Base-by-base conservation (phyloP, 1,140 invertebrate genomes). In the Leptestheria dahalacensis region DNA sequence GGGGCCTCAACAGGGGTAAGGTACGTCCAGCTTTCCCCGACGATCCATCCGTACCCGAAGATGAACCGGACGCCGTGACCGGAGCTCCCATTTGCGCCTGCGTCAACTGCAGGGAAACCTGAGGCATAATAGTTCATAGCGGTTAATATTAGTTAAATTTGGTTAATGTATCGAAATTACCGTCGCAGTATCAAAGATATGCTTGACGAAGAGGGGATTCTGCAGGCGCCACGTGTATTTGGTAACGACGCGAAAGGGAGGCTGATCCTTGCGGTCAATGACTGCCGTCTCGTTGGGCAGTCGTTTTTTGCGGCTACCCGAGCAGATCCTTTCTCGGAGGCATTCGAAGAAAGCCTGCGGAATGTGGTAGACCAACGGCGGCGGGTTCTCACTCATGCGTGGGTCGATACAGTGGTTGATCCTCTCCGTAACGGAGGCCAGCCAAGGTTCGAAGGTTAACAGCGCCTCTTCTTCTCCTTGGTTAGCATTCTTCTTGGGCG, bases 371-470 rank as follows among this genome's bases (percentile, higher is more conserved):
- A 84, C 77, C 25, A 86, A 68, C 0, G 83, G 80, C 26, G 84
- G 81, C 6, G 85, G 81, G 69, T 78, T 79, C 60, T 83, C 84
- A 69, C 77, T 74, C 66, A 84, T 83, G 64, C 84, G 80, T 69
- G 81, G 86, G 71, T 86, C 82, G 83, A 88, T 86, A 3, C 82
- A 79, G 67, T 83, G 79, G 71, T 88, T 87, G 55, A 88, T 84
- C 57, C 81, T 73, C 69, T 88, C 85, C 15, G 84, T 86, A 23
- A 86, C 82, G 60, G 80, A 83, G 1, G 78, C 77, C 2, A 87
- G 71, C 85, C 85, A 87, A 57, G 79, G 73, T 1, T 80, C 70
- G 68, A 86, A 87, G n/a, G 73, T 70, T 33, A 79, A 72, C 0
- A 74, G 68, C 10, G 65, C 62, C 25, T 59, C 65, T 64, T 77